Evolutionary conservation across 2,113 vertebrate species (phyloP), one percentile per base, ranked within the genome.

Genomic region (Phalacrocorax aristotelis): DNA sequence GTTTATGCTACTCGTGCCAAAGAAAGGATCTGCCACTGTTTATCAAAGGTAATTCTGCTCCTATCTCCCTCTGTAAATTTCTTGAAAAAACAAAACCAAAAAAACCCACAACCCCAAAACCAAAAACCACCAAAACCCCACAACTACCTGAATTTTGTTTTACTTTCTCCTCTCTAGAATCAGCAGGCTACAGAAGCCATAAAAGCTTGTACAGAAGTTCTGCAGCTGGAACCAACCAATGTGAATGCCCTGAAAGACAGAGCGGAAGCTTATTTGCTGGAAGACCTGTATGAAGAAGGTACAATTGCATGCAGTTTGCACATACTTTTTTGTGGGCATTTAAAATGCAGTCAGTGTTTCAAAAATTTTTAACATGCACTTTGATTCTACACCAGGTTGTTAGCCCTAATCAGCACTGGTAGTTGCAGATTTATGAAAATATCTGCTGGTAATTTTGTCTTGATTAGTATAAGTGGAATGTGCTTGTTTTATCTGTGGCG

Each of bases 241-340:
- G 98, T 99, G 32, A 99, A 99, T 9, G 98, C 97, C 7, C 97
- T 99, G 80, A 99, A 99, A 97, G 99, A 99, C 96, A 96, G 99
- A 95, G 99, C 99, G 12, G 99, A 99, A 96, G 99, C 99, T 52
- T 99, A 99, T 61, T 84, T 99, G 83, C 98, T 99, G 82, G 99
- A 99, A 55, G 99, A 99, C 64, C 98, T 98, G 95, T 99, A 99
- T 54, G 99, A 99, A 69, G 99, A 99, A 98, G 99, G 99, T 99
- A 98, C 79, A 10, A 11, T 51, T 61, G 4, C 11, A 7, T 44
- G 60, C 42, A 8, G 32, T 18, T 86, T 18, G 10, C 66, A 38
- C 26, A 8, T 34, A n/a, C 5, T 32, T 79, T 19, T 58, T 55
- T 44, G 26, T 36, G 13, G 15, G 7, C 0, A 0, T 83, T 92